Conservation (phyloP, 2,113 vertebrate genomes). For the Acrocephalus arundinaceus region DNA sequence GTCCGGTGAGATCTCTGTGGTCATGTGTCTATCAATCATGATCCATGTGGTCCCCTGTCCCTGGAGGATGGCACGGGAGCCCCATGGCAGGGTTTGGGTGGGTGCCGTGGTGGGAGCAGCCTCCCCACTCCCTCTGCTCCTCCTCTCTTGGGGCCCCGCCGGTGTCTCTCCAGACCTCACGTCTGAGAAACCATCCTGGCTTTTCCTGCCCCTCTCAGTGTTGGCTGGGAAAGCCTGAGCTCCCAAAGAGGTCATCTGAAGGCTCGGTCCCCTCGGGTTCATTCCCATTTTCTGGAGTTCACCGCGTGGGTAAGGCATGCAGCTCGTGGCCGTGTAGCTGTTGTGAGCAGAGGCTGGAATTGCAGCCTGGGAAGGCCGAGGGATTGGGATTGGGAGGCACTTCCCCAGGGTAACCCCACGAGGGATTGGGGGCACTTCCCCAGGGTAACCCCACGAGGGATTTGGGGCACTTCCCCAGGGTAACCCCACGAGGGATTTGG, state of each 20-base stretch:
- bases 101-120: fast-evolving
- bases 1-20: fast-evolving
- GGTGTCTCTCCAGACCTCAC: fast-evolving
- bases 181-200: fast-evolving
- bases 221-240: neutral
- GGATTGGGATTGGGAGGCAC: neutral
- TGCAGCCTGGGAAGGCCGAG: fast-evolving
- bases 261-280: fast-evolving
- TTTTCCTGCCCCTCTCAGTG: neutral
- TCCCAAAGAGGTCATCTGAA: fast-evolving
- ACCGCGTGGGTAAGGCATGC: fast-evolving
- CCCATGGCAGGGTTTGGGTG: neutral
- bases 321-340: fast-evolving
- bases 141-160: neutral
- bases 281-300: fast-evolving
- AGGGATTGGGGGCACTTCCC: too few relatives aligned
- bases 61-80: fast-evolving
- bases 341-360: neutral
- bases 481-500: too few relatives aligned
- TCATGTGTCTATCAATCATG: fast-evolving
- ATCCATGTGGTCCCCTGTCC: neutral
- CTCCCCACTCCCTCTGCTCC: neutral
- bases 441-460: too few relatives aligned
- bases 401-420: neutral
- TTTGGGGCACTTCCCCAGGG: too few relatives aligned